Percentiles rank a stretch among this genome's conserved stretches.
These are phyloP conservation scores for Tupiocoris notatus DNA, from an alignment of 2,888 invertebrate genomes.

Conservation along the genomic window DNA sequence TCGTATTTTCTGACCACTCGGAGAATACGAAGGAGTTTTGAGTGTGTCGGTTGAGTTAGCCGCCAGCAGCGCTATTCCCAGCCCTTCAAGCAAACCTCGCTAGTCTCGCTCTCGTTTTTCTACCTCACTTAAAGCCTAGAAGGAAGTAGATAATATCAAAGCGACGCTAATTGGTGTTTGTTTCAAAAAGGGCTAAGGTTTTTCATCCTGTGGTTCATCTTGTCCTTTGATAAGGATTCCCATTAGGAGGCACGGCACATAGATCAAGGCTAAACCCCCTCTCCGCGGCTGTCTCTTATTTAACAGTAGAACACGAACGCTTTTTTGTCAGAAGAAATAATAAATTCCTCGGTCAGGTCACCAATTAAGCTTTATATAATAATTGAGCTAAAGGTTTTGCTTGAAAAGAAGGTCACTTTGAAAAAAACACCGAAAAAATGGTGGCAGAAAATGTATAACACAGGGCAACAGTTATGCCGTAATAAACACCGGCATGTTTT, in stretches of 20 bases:
- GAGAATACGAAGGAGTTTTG: neutral
- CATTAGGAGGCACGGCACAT: neutral
- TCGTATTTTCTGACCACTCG: neutral
- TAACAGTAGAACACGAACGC: neutral
- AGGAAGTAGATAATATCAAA: neutral
- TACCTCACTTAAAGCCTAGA: neutral
- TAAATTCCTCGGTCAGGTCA: neutral
- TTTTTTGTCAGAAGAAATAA: neutral
- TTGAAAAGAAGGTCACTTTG: neutral
- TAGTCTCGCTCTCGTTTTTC: too few relatives aligned
- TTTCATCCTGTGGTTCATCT: neutral
- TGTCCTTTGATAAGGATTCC: neutral
- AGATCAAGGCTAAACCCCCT: neutral
- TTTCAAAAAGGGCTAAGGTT: neutral
- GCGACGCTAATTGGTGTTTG: neutral
- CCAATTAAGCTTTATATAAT: neutral
- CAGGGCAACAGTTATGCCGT: too few relatives aligned
- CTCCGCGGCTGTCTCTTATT: neutral
- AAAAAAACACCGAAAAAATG: too few relatives aligned
- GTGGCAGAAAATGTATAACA: too few relatives aligned
- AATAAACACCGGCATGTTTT: too few relatives aligned
- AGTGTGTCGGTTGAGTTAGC: neutral
- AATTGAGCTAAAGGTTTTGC: neutral
- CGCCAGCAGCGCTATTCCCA: neutral
- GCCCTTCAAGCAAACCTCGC: neutral